These are phyloP conservation scores for Ganaspis brasiliensis DNA, from an alignment of 2,888 invertebrate genomes.

Conservation along the genomic window DNA sequence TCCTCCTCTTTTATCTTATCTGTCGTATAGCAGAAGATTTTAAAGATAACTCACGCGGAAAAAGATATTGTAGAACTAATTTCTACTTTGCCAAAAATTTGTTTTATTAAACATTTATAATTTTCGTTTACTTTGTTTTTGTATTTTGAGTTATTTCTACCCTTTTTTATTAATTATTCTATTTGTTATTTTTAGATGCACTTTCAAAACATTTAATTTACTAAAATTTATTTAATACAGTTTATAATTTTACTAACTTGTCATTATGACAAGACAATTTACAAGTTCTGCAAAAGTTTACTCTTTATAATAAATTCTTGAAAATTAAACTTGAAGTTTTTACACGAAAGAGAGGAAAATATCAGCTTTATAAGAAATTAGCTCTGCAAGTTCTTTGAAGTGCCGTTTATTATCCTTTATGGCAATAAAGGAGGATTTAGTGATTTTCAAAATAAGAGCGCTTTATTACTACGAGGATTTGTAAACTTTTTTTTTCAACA, in stretches of 20 bases:
- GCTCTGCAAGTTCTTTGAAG: constrained; percentile 6
- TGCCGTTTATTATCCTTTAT: constrained; percentile 15
- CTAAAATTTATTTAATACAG: too few relatives aligned
- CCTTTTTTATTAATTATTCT: too few relatives aligned
- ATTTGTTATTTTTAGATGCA: too few relatives aligned
- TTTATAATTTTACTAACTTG: neutral
- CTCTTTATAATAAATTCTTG: neutral
- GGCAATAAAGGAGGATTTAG: constrained; percentile 18
- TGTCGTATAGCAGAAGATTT: neutral
- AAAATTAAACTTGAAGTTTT: neutral
- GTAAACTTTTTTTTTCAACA: neutral
- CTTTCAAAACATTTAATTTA: too few relatives aligned
- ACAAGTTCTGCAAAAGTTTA: neutral
- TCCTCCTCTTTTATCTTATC: constrained; percentile 2
- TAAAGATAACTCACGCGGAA: neutral
- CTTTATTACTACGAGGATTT: constrained; percentile 10
- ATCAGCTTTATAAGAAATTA: constrained; percentile 2
- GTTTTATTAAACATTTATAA: too few relatives aligned
- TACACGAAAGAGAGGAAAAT: neutral
- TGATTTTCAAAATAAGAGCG: constrained; percentile 8
- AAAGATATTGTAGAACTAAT: too few relatives aligned
- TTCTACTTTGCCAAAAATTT: too few relatives aligned
- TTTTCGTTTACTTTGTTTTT: too few relatives aligned
- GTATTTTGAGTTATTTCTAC: too few relatives aligned
- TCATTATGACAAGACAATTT: neutral